phyloP scores from a whole-genome alignment of 2,797 vertebrate genomes.

The Chrysocyon brachyurus region DNA sequence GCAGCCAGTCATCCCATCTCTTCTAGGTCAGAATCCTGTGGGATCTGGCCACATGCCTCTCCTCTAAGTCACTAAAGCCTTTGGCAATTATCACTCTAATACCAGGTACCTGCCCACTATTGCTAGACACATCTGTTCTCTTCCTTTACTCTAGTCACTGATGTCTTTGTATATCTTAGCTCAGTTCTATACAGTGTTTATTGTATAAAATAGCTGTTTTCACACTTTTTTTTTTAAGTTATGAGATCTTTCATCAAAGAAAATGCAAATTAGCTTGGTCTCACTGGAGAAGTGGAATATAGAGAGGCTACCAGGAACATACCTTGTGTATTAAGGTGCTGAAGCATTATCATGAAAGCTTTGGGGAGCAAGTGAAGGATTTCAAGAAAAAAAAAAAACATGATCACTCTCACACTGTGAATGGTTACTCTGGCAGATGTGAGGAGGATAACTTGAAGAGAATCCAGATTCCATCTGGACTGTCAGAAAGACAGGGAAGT shows the following conservation, averaged over 20 bases:
- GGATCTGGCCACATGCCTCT: neutral
- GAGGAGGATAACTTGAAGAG: neutral
- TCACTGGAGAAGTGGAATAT: neutral
- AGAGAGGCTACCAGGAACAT: neutral
- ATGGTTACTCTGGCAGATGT: neutral
- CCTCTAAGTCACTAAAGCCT: neutral
- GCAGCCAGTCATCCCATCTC: neutral
- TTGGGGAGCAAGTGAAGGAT: neutral
- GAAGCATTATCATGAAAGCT: neutral
- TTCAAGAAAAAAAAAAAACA: slow-evolving; percentile 20
- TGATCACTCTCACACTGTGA: neutral
- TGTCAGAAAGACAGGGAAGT: neutral
- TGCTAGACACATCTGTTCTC: neutral
- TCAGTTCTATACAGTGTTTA: neutral
- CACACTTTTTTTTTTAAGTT: neutral
- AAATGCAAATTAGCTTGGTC: neutral
- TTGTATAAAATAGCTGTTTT: neutral
- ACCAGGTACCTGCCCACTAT: neutral
- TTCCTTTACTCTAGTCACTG: neutral
- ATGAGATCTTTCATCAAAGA: slow-evolving; percentile 6
- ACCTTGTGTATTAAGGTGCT: neutral
- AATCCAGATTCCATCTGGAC: neutral
- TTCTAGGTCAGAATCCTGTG: neutral
- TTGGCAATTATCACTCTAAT: neutral
- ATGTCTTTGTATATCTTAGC: neutral